These are phyloP conservation scores for Brienomyrus brachyistius DNA, from an alignment of 2,113 vertebrate species.

Conservation along the genomic window DNA sequence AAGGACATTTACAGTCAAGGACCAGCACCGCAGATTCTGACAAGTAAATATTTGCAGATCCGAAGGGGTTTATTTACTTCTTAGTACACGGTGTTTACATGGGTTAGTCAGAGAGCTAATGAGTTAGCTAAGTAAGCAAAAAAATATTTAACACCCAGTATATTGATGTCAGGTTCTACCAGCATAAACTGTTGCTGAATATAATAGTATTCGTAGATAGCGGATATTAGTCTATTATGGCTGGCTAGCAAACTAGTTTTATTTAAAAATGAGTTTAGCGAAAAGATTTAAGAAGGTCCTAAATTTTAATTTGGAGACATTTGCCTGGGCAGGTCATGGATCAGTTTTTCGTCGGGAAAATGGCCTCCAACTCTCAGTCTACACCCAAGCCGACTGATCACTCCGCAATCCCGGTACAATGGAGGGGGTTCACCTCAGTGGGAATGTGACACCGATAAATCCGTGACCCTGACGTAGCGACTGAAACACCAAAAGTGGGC, in stretches of 20 bases:
- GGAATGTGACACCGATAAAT: not conserved
- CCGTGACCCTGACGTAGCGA: not conserved
- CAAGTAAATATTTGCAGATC: not conserved
- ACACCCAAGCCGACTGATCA: slow-evolving; percentile 4
- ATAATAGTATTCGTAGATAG: not conserved
- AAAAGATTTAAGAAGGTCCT: not conserved
- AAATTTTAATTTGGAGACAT: not conserved
- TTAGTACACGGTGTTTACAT: not conserved
- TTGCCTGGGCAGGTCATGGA: slow-evolving; percentile 36
- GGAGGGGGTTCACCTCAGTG: too few relatives aligned
- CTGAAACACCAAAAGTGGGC: not conserved
- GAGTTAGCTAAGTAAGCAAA: not conserved
- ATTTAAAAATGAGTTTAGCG: not conserved
- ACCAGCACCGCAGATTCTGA: not conserved
- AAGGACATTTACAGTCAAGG: not conserved
- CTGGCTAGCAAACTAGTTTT: not conserved
- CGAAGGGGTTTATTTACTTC: not conserved
- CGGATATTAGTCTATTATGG: not conserved
- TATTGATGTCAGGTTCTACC: not conserved
- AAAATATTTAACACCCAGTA: not conserved
- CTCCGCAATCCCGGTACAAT: not conserved
- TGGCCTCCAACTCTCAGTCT: slow-evolving; percentile 27
- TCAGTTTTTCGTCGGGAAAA: slow-evolving; percentile 32
- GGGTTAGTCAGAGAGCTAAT: not conserved
- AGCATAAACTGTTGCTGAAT: not conserved